Base-by-base conservation (phyloP, 2,797 vertebrate genomes). In the Peromyscus aztecus region DNA sequence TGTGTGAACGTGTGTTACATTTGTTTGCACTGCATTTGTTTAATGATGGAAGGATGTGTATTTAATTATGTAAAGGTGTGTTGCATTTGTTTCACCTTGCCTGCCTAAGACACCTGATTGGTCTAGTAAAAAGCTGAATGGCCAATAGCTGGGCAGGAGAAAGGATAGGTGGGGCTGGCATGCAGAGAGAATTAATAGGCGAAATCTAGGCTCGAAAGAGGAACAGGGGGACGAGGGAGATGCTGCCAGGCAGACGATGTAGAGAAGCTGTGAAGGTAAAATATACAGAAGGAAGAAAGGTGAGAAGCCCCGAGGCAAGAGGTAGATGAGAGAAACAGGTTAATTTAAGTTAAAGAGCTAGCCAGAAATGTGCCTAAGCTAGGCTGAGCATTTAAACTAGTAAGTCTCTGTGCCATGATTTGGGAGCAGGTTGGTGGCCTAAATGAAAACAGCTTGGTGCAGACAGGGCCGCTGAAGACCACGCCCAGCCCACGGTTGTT, bases 231-330 rank as follows among this genome's bases (percentile, higher is more conserved):
- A 2, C 34, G 2, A 19, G 34, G 67, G 16, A 19, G 67, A 3
- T 3, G 65, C 65, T 11, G 65, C 6, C 67, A 21, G 34, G 6
- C 7, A 71, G 67, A 19, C 8, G 9, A 8, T 8, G 10, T 1
- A 10, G n/a, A 37, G n/a, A 9, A 37, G n/a, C 34, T 21, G 16
- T 2, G 17, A 10, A 21, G 19, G 69, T 37, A 37, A 37, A 7
- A 4, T 19, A 19, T 0, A 71, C 7, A 71, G 69, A 37, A 34
- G 31, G 14, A 16, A 19, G 7, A n/a, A 71, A 21, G 69, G 17
- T 2, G 8, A 71, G 0, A 10, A 21, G 8, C 3, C 69, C n/a
- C 0, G 3, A 71, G 69, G 3, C 7, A 37, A 34, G 37, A 71
- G n/a, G 17, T 21, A 37, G 67, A 71, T 9, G n/a, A n/a, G 65